These are phyloP conservation scores for Hippolais icterina DNA, from an alignment of 2,113 vertebrate species.

Conservation along the genomic window DNA sequence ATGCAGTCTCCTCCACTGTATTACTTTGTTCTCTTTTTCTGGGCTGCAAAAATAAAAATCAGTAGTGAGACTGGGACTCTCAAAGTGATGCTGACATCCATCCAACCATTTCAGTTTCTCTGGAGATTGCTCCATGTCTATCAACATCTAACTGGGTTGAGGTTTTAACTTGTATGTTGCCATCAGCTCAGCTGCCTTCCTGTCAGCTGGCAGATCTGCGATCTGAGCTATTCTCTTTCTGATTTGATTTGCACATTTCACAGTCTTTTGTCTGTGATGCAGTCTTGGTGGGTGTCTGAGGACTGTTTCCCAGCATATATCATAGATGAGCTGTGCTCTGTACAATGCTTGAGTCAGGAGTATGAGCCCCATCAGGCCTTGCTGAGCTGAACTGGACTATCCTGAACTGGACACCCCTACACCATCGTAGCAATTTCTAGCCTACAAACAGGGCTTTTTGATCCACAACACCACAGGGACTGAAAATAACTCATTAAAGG, in stretches of 20 bases:
- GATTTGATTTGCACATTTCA: neutral
- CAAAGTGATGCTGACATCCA: neutral
- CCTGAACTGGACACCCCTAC: too few species aligned
- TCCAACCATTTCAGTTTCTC: conserved; percentile 11
- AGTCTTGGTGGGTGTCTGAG: neutral
- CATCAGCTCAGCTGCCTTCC: neutral
- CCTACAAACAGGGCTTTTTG: neutral
- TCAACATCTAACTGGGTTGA: neutral
- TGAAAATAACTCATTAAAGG: neutral
- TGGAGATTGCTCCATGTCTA: neutral
- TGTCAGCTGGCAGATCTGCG: neutral
- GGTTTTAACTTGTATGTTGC: neutral
- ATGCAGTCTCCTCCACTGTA: neutral
- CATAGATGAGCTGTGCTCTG: fast-evolving
- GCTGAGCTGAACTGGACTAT: neutral
- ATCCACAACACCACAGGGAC: neutral
- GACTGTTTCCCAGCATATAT: neutral
- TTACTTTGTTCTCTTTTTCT: conserved; percentile 4
- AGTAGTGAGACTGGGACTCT: neutral
- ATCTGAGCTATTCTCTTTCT: neutral
- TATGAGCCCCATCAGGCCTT: neutral
- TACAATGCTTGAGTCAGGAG: fast-evolving
- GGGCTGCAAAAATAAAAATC: neutral
- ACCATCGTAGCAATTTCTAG: neutral
- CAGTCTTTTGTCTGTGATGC: neutral